Evolutionary conservation across 2,113 vertebrate species (phyloP).

Genomic region (Psephotus haematonotus): DNA sequence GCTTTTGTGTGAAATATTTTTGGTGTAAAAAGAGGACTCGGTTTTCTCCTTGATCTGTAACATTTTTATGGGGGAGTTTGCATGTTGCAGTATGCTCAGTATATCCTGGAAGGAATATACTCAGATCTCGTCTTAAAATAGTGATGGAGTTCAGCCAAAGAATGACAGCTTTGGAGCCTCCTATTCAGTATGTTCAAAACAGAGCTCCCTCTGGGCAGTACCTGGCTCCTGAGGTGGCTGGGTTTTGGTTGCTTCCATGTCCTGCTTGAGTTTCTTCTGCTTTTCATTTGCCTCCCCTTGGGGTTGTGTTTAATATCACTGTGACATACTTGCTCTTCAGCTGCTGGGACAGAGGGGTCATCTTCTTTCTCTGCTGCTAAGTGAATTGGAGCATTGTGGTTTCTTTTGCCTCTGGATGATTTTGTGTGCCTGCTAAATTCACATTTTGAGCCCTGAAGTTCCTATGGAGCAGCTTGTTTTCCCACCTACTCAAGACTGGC

Average conservation of each 20-base stretch:
- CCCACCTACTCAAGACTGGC: not conserved
- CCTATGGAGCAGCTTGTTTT: not conserved
- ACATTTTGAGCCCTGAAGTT: not conserved
- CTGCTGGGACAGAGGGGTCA: not conserved
- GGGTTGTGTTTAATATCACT: not conserved
- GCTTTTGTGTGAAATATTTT: slow-evolving; percentile 19
- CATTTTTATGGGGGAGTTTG: slow-evolving; percentile 31
- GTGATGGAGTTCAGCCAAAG: slow-evolving; percentile 10
- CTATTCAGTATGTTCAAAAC: not conserved
- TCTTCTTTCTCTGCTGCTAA: not conserved
- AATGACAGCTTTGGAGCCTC: not conserved
- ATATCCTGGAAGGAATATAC: slow-evolving; percentile 14
- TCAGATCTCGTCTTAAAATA: slow-evolving; percentile 3
- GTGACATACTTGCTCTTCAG: not conserved
- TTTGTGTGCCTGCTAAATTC: not conserved
- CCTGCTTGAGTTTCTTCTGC: not conserved
- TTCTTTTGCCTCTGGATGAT: not conserved
- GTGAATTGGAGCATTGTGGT: not conserved
- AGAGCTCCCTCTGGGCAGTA: not conserved
- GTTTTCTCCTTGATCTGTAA: slow-evolving; percentile 28
- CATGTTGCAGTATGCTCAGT: not conserved
- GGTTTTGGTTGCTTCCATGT: not conserved
- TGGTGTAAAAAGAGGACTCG: not conserved
- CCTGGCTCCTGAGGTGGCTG: not conserved
- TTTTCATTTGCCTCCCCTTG: not conserved